Conservation (phyloP, 35 echinoderm and acorn worm species). For the Diadema setosum region DNA sequence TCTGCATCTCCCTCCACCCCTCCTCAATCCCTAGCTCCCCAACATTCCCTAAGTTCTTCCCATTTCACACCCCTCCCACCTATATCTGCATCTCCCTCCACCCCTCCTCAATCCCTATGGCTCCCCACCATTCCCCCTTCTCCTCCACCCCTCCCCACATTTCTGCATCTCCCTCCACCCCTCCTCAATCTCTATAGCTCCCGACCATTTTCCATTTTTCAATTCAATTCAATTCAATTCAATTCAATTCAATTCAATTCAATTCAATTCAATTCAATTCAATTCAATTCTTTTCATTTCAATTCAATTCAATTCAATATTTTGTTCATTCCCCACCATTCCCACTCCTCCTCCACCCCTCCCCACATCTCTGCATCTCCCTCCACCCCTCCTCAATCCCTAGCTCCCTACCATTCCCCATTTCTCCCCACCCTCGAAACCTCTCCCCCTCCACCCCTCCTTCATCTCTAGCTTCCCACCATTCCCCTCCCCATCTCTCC, state of each 20-base stretch:
- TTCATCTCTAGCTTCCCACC: neutral
- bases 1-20: neutral
- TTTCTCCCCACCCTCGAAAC: neutral
- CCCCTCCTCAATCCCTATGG: neutral
- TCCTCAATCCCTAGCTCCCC: neutral
- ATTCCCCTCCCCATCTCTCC: neutral
- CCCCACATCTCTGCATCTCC: neutral
- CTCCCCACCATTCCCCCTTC: neutral
- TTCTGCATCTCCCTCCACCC: neutral
- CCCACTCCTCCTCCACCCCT: neutral
- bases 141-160: neutral
- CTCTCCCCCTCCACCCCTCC: neutral
- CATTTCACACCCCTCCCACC: neutral
- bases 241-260: neutral
- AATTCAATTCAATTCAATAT: neutral
- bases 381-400: neutral
- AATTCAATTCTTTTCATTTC: neutral
- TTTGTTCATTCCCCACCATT: neutral
- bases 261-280: neutral
- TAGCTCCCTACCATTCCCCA: neutral
- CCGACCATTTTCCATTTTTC: neutral
- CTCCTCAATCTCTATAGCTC: neutral
- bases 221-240: neutral
- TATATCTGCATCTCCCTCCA: neutral
- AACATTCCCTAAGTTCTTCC: neutral